Evolutionary conservation across 2,888 invertebrate genomes (phyloP).

Genomic region (Cybosia mesomella): DNA sequence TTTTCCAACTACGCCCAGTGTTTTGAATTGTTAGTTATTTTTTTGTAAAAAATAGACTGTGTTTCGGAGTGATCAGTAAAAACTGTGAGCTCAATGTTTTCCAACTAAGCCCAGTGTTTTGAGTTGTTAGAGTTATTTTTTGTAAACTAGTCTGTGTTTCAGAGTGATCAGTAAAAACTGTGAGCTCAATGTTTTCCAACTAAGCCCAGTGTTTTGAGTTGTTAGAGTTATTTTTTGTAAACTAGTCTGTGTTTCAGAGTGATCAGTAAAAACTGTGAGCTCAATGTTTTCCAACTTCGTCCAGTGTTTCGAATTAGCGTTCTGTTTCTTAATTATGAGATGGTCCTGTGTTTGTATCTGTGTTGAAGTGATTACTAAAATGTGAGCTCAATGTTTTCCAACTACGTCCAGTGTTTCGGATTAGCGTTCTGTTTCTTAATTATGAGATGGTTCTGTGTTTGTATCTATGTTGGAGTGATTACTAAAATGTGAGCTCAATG

Average conservation of each 20-base stretch:
- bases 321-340: background rate
- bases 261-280: background rate
- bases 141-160: background rate
- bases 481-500: slow-evolving; percentile 21
- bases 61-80: too few species aligned
- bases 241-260: background rate
- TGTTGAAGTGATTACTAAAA: background rate
- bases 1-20: slow-evolving; percentile 38
- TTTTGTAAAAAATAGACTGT: slow-evolving; percentile 2
- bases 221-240: slow-evolving; percentile 18
- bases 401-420: slow-evolving; percentile 1
- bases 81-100: slow-evolving; percentile 26
- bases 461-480: background rate
- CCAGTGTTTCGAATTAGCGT: background rate
- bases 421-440: background rate
- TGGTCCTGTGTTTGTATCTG: background rate
- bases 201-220: slow-evolving; percentile 20
- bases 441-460: background rate
- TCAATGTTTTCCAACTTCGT: slow-evolving; percentile 32
- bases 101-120: slow-evolving; percentile 28
- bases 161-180: background rate
- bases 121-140: slow-evolving; percentile 19
- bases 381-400: slow-evolving; percentile 37
- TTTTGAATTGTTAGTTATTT: slow-evolving; percentile 20
- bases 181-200: slow-evolving; percentile 33